Conservation (phyloP, 2,888 invertebrate species). For the Heliconius hortense region DNA sequence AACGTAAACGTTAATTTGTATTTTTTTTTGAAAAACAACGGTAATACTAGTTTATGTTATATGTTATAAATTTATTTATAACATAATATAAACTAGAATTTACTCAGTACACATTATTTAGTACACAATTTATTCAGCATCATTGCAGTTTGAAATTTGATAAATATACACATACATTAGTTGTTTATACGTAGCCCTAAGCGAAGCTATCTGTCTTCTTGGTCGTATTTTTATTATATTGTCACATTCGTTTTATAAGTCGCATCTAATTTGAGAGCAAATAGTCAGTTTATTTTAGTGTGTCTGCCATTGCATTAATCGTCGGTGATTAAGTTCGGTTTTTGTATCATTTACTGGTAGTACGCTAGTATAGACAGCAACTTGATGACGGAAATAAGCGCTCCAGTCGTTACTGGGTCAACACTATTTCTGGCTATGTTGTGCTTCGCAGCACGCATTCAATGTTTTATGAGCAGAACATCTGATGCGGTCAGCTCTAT, state of each 20-base stretch:
- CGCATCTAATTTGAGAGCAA: conserved; percentile 32
- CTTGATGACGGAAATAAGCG: conserved; percentile 80
- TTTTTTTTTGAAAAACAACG: not conserved
- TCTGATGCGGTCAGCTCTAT: conserved; percentile 52
- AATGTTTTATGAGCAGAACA: conserved; percentile 63
- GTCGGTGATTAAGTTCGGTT: conserved; percentile 56
- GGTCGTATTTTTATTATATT: conserved; percentile 37
- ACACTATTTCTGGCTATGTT: conserved; percentile 77
- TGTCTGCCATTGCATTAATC: conserved; percentile 42
- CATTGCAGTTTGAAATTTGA: not conserved
- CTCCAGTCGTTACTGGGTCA: conserved; percentile 80
- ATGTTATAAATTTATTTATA: not conserved
- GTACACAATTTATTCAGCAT: not conserved
- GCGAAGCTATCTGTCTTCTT: conserved; percentile 35
- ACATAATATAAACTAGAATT: too few relatives aligned
- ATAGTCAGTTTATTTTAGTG: conserved; percentile 39
- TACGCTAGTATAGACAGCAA: conserved; percentile 55
- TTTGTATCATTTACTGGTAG: conserved; percentile 52
- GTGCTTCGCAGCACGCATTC: conserved; percentile 68
- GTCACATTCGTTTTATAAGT: conserved; percentile 38
- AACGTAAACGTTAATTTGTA: not conserved
- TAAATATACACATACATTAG: conserved; percentile 21
- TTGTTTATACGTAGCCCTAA: conserved; percentile 27
- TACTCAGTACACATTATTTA: too few relatives aligned
- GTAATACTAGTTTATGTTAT: not conserved